These are phyloP conservation scores for Toxostoma redivivum DNA, from an alignment of 2,113 vertebrate species.

Conservation along the genomic window DNA sequence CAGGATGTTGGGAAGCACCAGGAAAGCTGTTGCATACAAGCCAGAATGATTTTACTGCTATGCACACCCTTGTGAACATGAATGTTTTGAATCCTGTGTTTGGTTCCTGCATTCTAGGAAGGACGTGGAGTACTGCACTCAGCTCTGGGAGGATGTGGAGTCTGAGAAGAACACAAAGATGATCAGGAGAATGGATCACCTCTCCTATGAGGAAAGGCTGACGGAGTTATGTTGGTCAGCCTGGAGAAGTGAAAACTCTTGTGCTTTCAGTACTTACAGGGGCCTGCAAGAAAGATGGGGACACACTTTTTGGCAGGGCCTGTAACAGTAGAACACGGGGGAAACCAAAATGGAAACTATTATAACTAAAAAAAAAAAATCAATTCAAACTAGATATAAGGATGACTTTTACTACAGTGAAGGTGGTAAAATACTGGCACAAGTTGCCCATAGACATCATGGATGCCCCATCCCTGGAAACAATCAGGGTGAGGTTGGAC, in stretches of 20 bases:
- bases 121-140: neutral
- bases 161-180: neutral
- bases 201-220: neutral
- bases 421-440: rapidly evolving
- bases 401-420: neutral
- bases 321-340: no score
- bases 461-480: neutral
- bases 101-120: neutral
- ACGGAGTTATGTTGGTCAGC: neutral
- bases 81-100: neutral
- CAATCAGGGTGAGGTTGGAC: neutral
- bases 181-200: neutral
- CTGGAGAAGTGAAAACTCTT: neutral
- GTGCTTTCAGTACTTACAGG: neutral
- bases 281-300: neutral
- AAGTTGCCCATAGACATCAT: neutral
- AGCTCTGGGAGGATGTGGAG: neutral
- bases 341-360: neutral
- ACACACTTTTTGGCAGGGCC: neutral
- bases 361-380: neutral
- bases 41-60: neutral
- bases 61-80: neutral
- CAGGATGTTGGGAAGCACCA: neutral
- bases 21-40: neutral
- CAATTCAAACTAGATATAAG: neutral